Base-by-base conservation (phyloP, 64 coral and sea anemone genomes). In the Montipora sp. region DNA sequence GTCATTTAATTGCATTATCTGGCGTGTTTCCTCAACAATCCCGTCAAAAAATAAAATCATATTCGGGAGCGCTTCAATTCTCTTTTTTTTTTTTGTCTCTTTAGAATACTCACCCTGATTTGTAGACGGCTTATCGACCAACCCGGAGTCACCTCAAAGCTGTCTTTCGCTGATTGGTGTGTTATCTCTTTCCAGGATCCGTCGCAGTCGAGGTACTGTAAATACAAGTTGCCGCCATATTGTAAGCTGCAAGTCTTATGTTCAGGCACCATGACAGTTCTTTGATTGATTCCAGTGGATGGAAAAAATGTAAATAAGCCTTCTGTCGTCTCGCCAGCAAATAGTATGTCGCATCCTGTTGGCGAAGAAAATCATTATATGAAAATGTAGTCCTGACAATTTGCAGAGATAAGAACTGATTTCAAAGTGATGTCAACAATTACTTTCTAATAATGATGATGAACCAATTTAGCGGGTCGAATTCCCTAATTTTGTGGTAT, bases 271-370 rank as follows among this genome's bases (percentile, higher is more conserved):
- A 3, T 12, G 66, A 85, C 44, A 6, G 18, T 13, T 85, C 20
- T 70, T 85, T 51, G 3, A 70, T 0, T 8, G 2, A 6, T 18
- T 20, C 7, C 5, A 49, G 45, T 1, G 0, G 5, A 6, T 70
- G 82, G 82, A 9, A 51, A 85, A 49, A 85, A 71, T 1, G 0
- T 23, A n/a, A 72, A 21, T 13, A 19, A 15, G 4, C 47, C 1
- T 15, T 72, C 65, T 0, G 1, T 47, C 11, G 16, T 50, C 19
- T 85, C 65, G 18, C 27, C 82, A 21, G 8, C 68, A 23, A 85
- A 72, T 19, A 85, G 82, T 18, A 85, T 2, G 10, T 72, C 61
- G 16, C 82, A 85, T n/a, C 47, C 82, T 85, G 44, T 85, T 3
- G 75, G 13, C 11, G 0, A 50, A 78, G 13, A 78, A 49, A 51